Evolutionary conservation across 92 coral and sea anemone species (phyloP), one percentile per base, ranked within the genome.

Genomic region (Actinostola sp.): DNA sequence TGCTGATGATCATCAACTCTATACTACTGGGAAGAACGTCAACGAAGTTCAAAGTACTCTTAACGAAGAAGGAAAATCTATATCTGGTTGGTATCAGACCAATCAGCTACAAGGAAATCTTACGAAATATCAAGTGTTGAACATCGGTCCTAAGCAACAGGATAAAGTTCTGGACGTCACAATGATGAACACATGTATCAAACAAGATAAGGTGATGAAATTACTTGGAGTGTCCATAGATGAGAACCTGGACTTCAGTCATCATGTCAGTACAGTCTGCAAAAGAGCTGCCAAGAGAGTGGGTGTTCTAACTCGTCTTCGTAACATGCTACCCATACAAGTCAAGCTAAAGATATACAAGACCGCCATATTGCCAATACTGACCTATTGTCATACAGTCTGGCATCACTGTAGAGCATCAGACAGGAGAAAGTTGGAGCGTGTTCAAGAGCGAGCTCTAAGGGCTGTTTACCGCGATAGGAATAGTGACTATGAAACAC

Each of bases 241-340:
- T 56, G 62, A 56, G 62, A 24, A 56, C 62, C 31, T 56, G 35
- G 62, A 56, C 31, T 24, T 56, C 35, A 56, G 62, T 56, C 35
- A 56, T 56, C 62, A 56, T 56, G 35, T 54, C 24, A 16, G 9
- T 6, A 6, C 8, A 16, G 2, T 16, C 19, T 6, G 3, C 2
- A 48, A 48, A 48, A 48, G 54, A 48, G 54, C 54, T 48, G 54
- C 54, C n/a, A n/a, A n/a, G n/a, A n/a, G n/a, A n/a, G n/a, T n/a
- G n/a, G n/a, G n/a, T n/a, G n/a, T n/a, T n/a, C n/a, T n/a, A n/a
- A n/a, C n/a, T n/a, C 54, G 54, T 14, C 20, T 48, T 14, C n/a
- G 54, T 16, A 20, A 48, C 54, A 14, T 48, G 24, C 3, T 14
- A 2, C 54, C 24, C 24, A 4, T 48, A 48, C 54, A 20, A 36